Evolutionary conservation across 2,888 invertebrate species (phyloP).

Genomic region (Phyllotreta cruciferae): DNA sequence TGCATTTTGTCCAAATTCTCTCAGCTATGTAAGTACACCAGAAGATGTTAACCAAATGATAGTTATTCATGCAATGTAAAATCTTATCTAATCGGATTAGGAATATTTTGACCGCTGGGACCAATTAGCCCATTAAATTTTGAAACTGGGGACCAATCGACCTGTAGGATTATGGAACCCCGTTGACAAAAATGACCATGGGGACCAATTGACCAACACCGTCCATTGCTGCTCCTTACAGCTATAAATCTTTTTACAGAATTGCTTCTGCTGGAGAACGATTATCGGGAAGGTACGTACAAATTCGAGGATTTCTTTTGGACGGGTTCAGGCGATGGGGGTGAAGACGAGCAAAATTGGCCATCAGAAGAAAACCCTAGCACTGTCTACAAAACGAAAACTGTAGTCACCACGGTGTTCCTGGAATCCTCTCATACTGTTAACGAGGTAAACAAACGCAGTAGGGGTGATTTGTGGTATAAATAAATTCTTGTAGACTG

Average conservation of each 20-base stretch:
- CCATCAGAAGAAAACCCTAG: conserved; percentile 64
- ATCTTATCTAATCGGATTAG: too few relatives aligned
- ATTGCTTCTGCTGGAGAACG: conserved; percentile 50
- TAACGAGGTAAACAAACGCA: conserved; percentile 37
- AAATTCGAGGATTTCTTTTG: conserved; percentile 87
- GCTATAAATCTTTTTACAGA: conserved; percentile 46
- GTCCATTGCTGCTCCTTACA: too few relatives aligned
- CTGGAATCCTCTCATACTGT: conserved; percentile 59
- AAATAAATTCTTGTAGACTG: conserved; percentile 30
- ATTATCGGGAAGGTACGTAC: conserved; percentile 54
- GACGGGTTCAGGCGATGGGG: conserved; percentile 87
- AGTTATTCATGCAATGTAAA: too few relatives aligned
- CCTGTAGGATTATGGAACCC: too few relatives aligned
- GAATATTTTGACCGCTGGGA: too few relatives aligned
- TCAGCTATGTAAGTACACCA: too few relatives aligned
- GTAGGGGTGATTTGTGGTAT: conserved; percentile 5
- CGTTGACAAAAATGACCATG: too few relatives aligned
- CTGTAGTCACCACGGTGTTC: conserved; percentile 75
- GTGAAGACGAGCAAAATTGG: conserved; percentile 61
- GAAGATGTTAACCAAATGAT: too few relatives aligned
- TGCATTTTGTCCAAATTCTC: too few relatives aligned
- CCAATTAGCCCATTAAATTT: too few relatives aligned
- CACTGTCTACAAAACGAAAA: conserved; percentile 71
- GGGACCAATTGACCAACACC: too few relatives aligned
- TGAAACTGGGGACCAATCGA: too few relatives aligned